These are phyloP conservation scores for Stenoptilia bipunctidactyla DNA, from an alignment of 2,888 invertebrate species.

Conservation along the genomic window DNA sequence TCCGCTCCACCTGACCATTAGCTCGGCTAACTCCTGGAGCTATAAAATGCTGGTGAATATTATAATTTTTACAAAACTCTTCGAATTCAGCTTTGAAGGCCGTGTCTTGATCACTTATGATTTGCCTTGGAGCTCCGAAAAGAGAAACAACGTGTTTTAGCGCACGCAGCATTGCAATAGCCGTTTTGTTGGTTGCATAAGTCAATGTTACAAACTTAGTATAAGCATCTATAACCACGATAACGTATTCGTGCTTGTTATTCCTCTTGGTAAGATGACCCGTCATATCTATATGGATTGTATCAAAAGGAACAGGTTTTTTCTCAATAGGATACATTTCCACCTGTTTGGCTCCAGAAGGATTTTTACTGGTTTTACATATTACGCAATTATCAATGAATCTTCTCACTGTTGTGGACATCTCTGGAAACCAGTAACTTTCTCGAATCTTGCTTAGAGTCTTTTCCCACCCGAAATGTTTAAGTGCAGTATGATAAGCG, in stretches of 20 bases:
- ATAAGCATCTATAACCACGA: slow-evolving; percentile 5
- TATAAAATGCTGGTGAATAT: not conserved
- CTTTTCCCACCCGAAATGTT: slow-evolving; percentile 16
- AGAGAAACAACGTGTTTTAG: slow-evolving; percentile 3
- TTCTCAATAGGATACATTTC: slow-evolving; percentile 7
- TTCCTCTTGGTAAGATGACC: slow-evolving; percentile 6
- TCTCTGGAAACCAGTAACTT: slow-evolving; percentile 14
- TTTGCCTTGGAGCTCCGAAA: slow-evolving; percentile 6
- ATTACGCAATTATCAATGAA: slow-evolving; percentile 10
- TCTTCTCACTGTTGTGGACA: slow-evolving; percentile 9
- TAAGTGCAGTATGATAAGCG: slow-evolving; percentile 11
- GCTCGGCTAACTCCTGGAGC: slow-evolving; percentile 1
- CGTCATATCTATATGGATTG: slow-evolving; percentile 9
- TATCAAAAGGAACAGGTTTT: slow-evolving; percentile 4
- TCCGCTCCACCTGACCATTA: slow-evolving; percentile 5
- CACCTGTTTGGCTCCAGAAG: slow-evolving; percentile 7
- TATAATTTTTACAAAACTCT: not conserved
- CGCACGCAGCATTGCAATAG: not conserved
- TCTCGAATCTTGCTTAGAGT: slow-evolving; percentile 12
- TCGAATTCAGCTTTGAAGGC: not conserved
- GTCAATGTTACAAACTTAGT: slow-evolving; percentile 2
- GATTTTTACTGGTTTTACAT: slow-evolving; percentile 8
- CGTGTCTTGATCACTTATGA: not conserved
- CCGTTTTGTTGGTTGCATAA: not conserved
- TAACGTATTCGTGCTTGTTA: slow-evolving; percentile 4